These are phyloP conservation scores for Cantharis nigra DNA, from an alignment of 2,888 invertebrate species.

Conservation along the genomic window DNA sequence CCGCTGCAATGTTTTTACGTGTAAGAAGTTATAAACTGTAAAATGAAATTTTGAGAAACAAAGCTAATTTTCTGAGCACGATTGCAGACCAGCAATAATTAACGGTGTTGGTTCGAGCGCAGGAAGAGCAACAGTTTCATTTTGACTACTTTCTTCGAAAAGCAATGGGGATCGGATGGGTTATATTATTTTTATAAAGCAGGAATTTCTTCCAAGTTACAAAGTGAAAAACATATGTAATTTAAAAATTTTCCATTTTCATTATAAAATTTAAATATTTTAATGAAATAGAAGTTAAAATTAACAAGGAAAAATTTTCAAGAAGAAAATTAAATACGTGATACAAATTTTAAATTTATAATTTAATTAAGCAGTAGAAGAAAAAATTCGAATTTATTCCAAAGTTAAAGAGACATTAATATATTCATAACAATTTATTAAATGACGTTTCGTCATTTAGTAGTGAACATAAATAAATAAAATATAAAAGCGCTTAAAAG, in stretches of 20 bases:
- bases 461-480: neutral
- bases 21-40: too few species aligned
- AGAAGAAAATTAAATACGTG: neutral
- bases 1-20: too few species aligned
- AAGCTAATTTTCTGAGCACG: too few species aligned
- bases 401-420: neutral
- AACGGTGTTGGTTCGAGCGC: too few species aligned
- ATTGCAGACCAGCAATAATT: too few species aligned
- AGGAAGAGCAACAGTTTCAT: too few species aligned
- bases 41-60: too few species aligned
- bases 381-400: neutral
- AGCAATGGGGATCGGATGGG: too few species aligned
- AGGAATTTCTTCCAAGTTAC: neutral
- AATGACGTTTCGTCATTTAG: neutral
- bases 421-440: neutral
- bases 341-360: neutral
- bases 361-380: neutral
- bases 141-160: too few species aligned
- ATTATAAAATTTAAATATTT: neutral
- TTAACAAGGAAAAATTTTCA: neutral
- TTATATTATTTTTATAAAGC: too few species aligned
- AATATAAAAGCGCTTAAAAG: neutral
- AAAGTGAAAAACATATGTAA: neutral
- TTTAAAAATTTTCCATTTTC: neutral
- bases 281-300: neutral